Evolutionary conservation across 92 coral and sea anemone species (phyloP).

Genomic region (Palythoa grandiflora): DNA sequence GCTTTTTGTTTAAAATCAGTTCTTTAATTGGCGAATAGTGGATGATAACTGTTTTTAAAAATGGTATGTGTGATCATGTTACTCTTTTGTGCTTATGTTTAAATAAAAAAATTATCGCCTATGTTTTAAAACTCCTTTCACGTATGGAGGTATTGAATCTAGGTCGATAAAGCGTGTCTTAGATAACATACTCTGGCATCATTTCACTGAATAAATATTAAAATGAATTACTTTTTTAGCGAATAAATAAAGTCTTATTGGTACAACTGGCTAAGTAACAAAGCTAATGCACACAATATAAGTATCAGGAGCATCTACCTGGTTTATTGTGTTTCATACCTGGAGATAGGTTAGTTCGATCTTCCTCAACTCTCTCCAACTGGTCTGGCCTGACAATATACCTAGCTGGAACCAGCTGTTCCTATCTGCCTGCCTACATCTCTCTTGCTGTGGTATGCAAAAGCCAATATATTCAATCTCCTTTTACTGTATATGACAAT

Average conservation of each 20-base stretch:
- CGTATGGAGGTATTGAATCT: not conserved
- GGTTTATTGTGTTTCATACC: slow-evolving; percentile 3
- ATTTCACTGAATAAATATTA: not conserved
- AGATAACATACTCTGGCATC: not conserved
- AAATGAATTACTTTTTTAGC: not conserved
- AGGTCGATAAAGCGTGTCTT: not conserved
- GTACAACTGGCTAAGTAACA: too few relatives aligned
- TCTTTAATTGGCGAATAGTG: too few relatives aligned
- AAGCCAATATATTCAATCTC: not conserved
- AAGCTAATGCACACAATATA: not conserved
- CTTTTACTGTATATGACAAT: not conserved
- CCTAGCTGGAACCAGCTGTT: slow-evolving; percentile 47
- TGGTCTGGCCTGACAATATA: slow-evolving; percentile 35
- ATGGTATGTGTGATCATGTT: too few relatives aligned
- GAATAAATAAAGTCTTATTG: too few relatives aligned
- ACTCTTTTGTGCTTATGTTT: too few relatives aligned
- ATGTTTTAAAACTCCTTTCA: not conserved
- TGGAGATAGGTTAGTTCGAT: slow-evolving; percentile 31
- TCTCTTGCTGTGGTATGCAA: slow-evolving; percentile 35
- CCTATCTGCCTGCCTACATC: slow-evolving; percentile 49
- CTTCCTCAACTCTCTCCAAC: slow-evolving; percentile 44
- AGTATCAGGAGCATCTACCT: too few relatives aligned
- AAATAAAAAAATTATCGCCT: too few relatives aligned
- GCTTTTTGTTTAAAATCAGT: too few relatives aligned
- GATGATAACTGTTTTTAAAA: too few relatives aligned